Evolutionary conservation across 2,797 vertebrate genomes (phyloP).

Genomic region (Tadarida brasiliensis): DNA sequence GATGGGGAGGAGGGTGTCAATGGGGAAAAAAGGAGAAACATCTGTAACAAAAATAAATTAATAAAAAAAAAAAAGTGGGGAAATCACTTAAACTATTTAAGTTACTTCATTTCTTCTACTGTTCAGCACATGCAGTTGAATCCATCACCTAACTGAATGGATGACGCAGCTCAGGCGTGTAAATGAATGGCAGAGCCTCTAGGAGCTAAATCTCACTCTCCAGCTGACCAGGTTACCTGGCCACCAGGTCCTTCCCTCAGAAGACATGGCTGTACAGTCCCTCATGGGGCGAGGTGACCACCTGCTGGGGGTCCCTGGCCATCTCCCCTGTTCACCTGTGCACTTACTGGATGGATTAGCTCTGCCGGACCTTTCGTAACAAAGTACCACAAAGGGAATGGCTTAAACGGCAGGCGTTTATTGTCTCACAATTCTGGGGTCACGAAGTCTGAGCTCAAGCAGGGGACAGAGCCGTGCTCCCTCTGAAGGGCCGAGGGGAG

Average conservation of each 20-base stretch:
- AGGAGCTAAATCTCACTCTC: neutral
- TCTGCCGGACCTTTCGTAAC: neutral
- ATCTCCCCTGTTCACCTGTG: neutral
- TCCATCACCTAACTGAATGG: neutral
- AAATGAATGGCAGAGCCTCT: neutral
- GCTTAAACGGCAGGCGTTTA: neutral
- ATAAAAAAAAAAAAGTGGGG: accelerated
- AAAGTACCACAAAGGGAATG: neutral
- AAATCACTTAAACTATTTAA: neutral
- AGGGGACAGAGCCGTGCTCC: accelerated
- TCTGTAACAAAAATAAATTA: too few species aligned
- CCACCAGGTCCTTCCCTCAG: neutral
- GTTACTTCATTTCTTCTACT: neutral
- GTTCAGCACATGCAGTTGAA: neutral
- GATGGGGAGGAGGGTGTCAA: too few species aligned
- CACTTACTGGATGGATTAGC: too few species aligned
- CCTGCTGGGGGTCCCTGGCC: too few species aligned
- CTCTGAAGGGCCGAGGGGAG: neutral
- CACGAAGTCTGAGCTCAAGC: neutral
- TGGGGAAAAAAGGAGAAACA: too few species aligned
- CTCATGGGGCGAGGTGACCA: neutral
- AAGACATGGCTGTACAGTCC: neutral
- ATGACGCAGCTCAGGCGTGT: too few species aligned
- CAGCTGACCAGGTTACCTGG: neutral
- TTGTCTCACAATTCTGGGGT: neutral